Evolutionary conservation across 53 echinoderm and acorn worm species (phyloP), one percentile per base, ranked within the genome.

Genomic region (Temnopleurus reevesii): DNA sequence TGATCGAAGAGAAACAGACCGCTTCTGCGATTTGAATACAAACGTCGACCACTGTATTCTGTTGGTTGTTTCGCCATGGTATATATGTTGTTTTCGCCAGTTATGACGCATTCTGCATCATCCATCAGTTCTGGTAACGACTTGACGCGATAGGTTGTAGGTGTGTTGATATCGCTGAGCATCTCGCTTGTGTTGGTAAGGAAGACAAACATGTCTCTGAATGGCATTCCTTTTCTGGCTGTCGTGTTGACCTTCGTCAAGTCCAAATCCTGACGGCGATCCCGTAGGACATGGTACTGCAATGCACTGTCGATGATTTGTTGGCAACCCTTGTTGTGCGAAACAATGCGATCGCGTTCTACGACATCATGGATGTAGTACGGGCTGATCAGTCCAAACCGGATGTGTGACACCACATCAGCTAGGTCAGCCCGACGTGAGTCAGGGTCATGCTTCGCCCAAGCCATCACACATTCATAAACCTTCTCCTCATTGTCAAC

Each of bases 301-400:
- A 99, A 89, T 7, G 99, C 96, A 5, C 91, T 91, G 90, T 99
- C 99, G 44, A 99, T 94, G 88, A 99, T 89, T 76, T 99, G 96
- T 85, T 96, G 96, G 41, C 96, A 96, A 25, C 93, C 76, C 47
- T 96, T 99, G 90, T 96, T 94, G 81, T 93, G 92, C 23, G 94
- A 93, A 31, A 99, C 92, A 77, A 99, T 91, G 34, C 99, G 94
- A 88, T 99, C 99, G 55, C 99, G 91, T 41, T 96, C 99, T 9
- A 99, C 93, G 8, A 95, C 95, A 77, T 99, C 99, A 56, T 99
- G 99, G 55, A 99, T 99, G 94, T 94, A 99, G 91, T 99, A 99
- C 1, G 99, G 99, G 81, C 99, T 99, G 64, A 95, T 92, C 8
- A 99, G 90, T 46, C 96, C 99, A 88, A 99, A 99, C 30, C 99